A percentile compares a stretch with the other conserved stretches of the same genome.
Evolutionary conservation across 2,888 invertebrate genomes (phyloP).

Genomic region (Xanthorhoe spadicearia): DNA sequence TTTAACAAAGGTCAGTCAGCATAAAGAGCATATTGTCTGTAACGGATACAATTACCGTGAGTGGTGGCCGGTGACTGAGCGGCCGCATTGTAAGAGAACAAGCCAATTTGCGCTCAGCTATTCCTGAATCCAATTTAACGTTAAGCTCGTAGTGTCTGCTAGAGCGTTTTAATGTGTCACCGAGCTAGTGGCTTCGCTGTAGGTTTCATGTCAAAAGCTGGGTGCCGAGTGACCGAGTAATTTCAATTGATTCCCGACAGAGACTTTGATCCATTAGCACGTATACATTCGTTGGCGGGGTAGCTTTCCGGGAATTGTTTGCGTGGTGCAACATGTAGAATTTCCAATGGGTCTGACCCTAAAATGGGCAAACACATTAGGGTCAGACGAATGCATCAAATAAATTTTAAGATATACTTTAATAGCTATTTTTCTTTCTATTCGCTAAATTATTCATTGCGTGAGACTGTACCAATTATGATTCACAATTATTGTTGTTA

Average conservation of each 20-base stretch:
- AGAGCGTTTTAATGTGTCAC: constrained; percentile 42
- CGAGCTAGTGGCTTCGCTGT: constrained; percentile 24
- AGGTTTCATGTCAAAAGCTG: constrained; percentile 31
- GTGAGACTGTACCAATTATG: neutral
- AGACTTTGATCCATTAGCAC: constrained; percentile 17
- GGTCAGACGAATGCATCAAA: neutral
- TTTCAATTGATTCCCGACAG: constrained; percentile 34
- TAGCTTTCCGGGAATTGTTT: constrained; percentile 7
- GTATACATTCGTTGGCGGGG: constrained; percentile 5
- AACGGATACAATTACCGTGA: constrained; percentile 70
- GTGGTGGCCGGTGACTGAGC: constrained; percentile 49
- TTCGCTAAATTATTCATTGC: neutral
- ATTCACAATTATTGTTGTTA: neutral
- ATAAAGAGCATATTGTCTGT: constrained; percentile 55
- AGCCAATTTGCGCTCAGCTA: constrained; percentile 58
- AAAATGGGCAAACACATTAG: constrained; percentile 5
- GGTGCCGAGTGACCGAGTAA: constrained; percentile 31
- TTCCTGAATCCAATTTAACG: constrained; percentile 56
- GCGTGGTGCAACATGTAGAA: constrained; percentile 7
- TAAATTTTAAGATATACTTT: neutral
- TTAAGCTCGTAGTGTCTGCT: constrained; percentile 39
- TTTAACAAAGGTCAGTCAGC: constrained; percentile 52
- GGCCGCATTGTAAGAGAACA: constrained; percentile 52
- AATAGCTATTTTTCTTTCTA: neutral
- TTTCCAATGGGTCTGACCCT: neutral